Evolutionary conservation across 2,888 invertebrate genomes (phyloP).

Genomic region (Pocota personata): DNA sequence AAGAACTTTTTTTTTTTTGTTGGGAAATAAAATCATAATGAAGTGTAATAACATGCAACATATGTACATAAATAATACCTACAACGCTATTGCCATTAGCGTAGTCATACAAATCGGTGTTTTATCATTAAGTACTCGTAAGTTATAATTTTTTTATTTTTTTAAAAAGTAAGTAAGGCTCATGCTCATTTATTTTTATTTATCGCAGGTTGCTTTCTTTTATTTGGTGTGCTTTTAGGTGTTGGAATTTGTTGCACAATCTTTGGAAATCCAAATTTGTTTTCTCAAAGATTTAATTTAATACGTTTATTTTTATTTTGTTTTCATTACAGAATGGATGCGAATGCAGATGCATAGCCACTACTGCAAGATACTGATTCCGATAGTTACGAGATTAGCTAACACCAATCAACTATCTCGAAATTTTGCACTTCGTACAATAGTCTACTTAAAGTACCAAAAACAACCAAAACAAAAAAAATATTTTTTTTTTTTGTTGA

Average conservation of each 20-base stretch:
- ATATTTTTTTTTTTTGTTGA: conserved; percentile 34
- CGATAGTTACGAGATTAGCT: conserved; percentile 80
- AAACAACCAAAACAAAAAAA: conserved; percentile 21
- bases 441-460: conserved; percentile 52
- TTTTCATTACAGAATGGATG: conserved; percentile 79
- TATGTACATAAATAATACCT: too few species aligned
- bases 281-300: too few species aligned
- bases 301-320: conserved; percentile 35
- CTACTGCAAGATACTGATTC: conserved; percentile 81
- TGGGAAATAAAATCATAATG: too few species aligned
- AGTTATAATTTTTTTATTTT: too few species aligned
- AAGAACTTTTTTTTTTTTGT: too few species aligned
- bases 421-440: conserved; percentile 47
- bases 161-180: too few species aligned
- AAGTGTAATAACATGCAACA: too few species aligned
- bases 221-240: not conserved
- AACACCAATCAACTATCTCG: conserved; percentile 59
- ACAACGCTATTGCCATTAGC: too few species aligned
- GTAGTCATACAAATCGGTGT: too few species aligned
- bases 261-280: not conserved
- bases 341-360: conserved; percentile 82
- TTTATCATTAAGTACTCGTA: too few species aligned
- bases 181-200: too few species aligned
- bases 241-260: not conserved
- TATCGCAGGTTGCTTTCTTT: too few species aligned